Evolutionary conservation across 2,113 vertebrate genomes (phyloP).

Genomic region (Corydoras maculifer): DNA sequence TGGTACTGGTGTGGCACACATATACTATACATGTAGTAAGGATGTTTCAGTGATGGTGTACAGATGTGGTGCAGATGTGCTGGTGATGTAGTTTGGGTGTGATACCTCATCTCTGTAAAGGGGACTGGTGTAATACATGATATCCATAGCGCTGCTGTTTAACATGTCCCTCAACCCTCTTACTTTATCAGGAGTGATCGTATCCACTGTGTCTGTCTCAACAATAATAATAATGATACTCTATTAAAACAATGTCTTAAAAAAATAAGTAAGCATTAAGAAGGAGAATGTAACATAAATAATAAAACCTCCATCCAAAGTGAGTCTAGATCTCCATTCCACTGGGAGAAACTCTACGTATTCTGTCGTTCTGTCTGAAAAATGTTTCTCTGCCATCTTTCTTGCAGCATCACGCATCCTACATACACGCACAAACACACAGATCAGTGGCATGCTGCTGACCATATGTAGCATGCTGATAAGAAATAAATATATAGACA

Average conservation of each 20-base stretch:
- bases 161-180: constrained; percentile 90
- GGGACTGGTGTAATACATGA: constrained; percentile 97
- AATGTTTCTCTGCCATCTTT: constrained; percentile 93
- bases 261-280: neutral
- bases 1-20: too few species aligned
- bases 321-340: constrained; percentile 92
- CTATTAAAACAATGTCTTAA: neutral
- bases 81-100: neutral
- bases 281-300: neutral
- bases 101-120: constrained; percentile 92
- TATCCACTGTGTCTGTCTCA: constrained; percentile 86
- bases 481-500: too few species aligned
- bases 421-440: neutral
- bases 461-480: too few species aligned
- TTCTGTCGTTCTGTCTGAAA: constrained; percentile 76
- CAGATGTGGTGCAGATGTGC: too few species aligned
- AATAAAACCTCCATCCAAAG: constrained; percentile 85
- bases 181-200: constrained; percentile 94
- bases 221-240: neutral
- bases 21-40: too few species aligned
- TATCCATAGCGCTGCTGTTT: constrained; percentile 98
- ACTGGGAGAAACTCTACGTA: constrained; percentile 95
- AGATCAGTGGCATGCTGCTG: too few species aligned
- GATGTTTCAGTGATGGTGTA: too few species aligned
- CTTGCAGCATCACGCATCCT: constrained; percentile 95